phyloP scores from a whole-genome alignment of 2,888 invertebrate genomes.

The Dynastes grantii region DNA sequence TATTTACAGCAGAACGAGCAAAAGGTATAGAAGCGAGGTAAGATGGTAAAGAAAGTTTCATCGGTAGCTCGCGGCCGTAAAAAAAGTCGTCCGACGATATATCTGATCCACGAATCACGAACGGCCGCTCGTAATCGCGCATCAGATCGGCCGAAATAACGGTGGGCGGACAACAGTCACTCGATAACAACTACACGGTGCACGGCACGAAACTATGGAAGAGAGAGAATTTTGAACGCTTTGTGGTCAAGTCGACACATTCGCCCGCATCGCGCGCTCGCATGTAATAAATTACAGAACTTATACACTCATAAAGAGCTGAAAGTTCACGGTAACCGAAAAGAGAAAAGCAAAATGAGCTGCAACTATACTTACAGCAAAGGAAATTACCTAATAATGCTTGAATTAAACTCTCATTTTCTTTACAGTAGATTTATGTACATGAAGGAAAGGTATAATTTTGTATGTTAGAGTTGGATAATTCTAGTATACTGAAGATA shows the following conservation, averaged over 20 bases:
- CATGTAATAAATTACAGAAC: slow-evolving; percentile 44
- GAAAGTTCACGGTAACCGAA: slow-evolving; percentile 20
- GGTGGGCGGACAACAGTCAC: slow-evolving; percentile 47
- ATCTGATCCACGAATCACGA: slow-evolving; percentile 63
- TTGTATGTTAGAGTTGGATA: too few relatives aligned
- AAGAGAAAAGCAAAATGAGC: slow-evolving; percentile 9
- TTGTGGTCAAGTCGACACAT: slow-evolving; percentile 47
- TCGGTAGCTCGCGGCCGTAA: slow-evolving; percentile 59
- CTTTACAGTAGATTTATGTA: slow-evolving; percentile 1
- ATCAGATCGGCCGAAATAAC: slow-evolving; percentile 48
- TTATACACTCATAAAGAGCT: slow-evolving; percentile 19
- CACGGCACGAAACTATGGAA: slow-evolving; percentile 55
- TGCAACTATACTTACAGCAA: neutral
- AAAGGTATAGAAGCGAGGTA: neutral
- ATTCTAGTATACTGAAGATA: too few relatives aligned
- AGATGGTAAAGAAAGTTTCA: slow-evolving; percentile 46
- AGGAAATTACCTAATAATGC: slow-evolving; percentile 6
- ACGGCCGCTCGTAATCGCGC: slow-evolving; percentile 60
- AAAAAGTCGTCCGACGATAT: slow-evolving; percentile 53
- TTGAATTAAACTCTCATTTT: slow-evolving; percentile 22
- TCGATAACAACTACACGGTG: slow-evolving; percentile 53
- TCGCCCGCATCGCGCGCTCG: slow-evolving; percentile 18
- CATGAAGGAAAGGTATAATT: too few relatives aligned
- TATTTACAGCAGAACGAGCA: neutral
- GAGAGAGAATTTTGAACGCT: slow-evolving; percentile 47